phyloP scores from a whole-genome alignment of 2,797 vertebrate genomes.

The Sarcophilus harrisii region DNA sequence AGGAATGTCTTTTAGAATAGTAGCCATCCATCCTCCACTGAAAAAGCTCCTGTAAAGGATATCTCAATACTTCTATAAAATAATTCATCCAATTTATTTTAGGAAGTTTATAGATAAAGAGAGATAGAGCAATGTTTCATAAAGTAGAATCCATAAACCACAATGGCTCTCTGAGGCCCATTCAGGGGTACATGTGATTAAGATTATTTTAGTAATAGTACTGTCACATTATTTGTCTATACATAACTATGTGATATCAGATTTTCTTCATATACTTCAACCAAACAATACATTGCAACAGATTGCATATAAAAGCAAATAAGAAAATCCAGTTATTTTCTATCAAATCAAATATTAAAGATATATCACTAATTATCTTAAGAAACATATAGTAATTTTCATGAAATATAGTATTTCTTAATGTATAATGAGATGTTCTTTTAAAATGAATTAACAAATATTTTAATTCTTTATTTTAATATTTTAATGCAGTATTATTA shows the following conservation, averaged over 20 bases:
- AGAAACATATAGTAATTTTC: neutral
- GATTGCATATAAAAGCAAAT: neutral
- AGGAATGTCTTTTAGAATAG: neutral
- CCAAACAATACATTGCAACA: neutral
- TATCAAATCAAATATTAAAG: neutral
- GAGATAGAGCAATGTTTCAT: neutral
- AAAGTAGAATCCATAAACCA: neutral
- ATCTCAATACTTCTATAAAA: neutral
- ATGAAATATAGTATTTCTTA: neutral
- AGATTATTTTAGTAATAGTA: neutral
- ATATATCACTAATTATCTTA: neutral
- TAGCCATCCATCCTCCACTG: neutral
- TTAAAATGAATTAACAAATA: neutral
- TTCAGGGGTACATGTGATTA: neutral
- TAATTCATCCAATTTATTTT: neutral
- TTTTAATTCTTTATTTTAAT: neutral
- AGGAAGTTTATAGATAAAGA: neutral
- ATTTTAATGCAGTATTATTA: neutral
- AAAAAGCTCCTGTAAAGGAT: neutral
- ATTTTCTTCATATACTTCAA: neutral
- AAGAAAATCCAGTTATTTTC: neutral
- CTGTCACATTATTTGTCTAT: neutral
- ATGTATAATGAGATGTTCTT: neutral
- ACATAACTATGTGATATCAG: neutral
- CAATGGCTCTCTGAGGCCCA: neutral